Conservation (phyloP, 2,113 vertebrate species). For the Dunckerocampus dactyliophorus region DNA sequence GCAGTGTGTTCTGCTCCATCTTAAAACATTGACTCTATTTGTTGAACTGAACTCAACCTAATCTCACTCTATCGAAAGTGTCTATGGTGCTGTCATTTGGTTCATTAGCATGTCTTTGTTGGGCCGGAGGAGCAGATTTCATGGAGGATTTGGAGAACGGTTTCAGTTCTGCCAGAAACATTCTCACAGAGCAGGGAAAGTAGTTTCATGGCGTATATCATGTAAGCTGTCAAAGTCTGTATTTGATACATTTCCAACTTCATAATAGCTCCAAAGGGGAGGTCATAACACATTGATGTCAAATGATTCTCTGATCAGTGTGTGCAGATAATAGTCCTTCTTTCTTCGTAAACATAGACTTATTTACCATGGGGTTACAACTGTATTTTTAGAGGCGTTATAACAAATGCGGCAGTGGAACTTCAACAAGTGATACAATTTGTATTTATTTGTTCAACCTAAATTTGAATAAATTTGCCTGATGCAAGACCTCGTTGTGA, state of each 20-base stretch:
- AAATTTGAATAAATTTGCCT: no score
- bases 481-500: not conserved
- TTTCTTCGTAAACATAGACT: conserved; percentile 31
- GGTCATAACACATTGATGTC: conserved; percentile 46
- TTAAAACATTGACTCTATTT: conserved; percentile 69
- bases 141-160: conserved; percentile 65
- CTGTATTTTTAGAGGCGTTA: conserved; percentile 24
- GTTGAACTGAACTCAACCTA: conserved; percentile 56
- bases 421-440: no score
- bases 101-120: conserved; percentile 68
- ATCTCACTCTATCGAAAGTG: conserved; percentile 62
- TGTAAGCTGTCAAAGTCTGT: conserved; percentile 52
- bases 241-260: conserved; percentile 20
- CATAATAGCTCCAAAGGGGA: conserved; percentile 46
- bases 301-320: conserved; percentile 38
- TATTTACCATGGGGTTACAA: conserved; percentile 17
- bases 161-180: conserved; percentile 50
- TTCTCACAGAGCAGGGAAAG: conserved; percentile 43
- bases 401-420: conserved; percentile 27
- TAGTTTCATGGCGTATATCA: conserved; percentile 48
- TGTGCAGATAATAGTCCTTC: conserved; percentile 45
- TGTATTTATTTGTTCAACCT: no score
- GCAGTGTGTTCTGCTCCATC: conserved; percentile 63
- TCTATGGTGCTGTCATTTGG: conserved; percentile 53
- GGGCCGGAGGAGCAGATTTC: conserved; percentile 65